Conservation (phyloP, 2,113 vertebrate genomes). For the Peromyscus maniculatus region DNA sequence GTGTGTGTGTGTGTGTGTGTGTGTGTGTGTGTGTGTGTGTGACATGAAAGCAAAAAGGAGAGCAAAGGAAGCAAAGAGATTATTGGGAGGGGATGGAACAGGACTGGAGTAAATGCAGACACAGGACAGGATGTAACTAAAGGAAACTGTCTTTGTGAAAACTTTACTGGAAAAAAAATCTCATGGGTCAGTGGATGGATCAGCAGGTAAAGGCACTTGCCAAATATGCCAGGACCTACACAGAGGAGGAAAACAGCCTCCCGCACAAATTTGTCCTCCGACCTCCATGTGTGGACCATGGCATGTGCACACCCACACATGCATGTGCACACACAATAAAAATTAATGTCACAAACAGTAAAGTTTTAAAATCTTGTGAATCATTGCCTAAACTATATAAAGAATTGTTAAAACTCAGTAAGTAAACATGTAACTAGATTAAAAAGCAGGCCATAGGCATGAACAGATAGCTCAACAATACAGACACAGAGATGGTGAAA, state of each 20-base stretch:
- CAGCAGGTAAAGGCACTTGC: neutral
- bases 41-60: neutral
- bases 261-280: neutral
- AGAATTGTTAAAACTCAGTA: neutral
- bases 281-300: neutral
- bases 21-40: neutral
- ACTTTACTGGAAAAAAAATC: neutral
- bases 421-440: neutral
- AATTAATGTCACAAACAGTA: neutral
- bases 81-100: neutral
- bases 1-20: neutral
- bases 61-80: neutral
- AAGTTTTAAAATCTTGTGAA: neutral
- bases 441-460: neutral
- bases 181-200: neutral
- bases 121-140: neutral
- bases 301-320: neutral
- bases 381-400: neutral
- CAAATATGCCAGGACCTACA: neutral
- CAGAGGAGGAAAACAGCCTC: neutral
- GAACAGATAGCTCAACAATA: neutral
- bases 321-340: neutral
- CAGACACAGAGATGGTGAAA: neutral
- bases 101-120: neutral
- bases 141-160: neutral